Percentiles rank a stretch among this genome's conserved stretches.
These are phyloP conservation scores for Boloria selene DNA, from an alignment of 2,888 invertebrate species.

Conservation along the genomic window DNA sequence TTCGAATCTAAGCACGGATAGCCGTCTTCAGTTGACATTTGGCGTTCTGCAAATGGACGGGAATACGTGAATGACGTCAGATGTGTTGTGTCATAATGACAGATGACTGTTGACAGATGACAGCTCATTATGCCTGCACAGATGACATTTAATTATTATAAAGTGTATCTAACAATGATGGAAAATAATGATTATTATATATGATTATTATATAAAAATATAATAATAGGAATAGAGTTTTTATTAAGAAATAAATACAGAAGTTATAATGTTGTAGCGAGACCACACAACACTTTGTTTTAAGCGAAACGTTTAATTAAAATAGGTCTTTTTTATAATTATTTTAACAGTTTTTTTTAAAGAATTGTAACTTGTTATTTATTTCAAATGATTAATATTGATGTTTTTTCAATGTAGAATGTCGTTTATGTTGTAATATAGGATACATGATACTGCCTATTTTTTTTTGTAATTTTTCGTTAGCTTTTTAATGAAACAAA, in stretches of 20 bases:
- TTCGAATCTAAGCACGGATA: constrained; percentile 67
- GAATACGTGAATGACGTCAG: constrained; percentile 44
- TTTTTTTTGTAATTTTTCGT: constrained; percentile 65
- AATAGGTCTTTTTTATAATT: constrained; percentile 70
- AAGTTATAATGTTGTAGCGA: constrained; percentile 73
- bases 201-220: constrained; percentile 78
- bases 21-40: constrained; percentile 60
- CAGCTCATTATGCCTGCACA: constrained; percentile 43
- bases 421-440: constrained; percentile 76
- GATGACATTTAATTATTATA: constrained; percentile 68
- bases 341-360: constrained; percentile 78
- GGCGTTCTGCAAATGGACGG: constrained; percentile 3
- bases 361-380: constrained; percentile 80
- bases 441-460: constrained; percentile 77
- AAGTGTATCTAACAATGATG: constrained; percentile 78
- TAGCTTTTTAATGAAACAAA: constrained; percentile 51
- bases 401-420: constrained; percentile 76
- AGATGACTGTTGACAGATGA: constrained; percentile 7
- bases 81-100: constrained; percentile 28
- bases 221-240: constrained; percentile 81
- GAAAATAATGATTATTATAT: constrained; percentile 65
- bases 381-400: constrained; percentile 81
- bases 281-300: constrained; percentile 71
- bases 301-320: constrained; percentile 60
- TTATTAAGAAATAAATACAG: constrained; percentile 80